Evolutionary conservation across 2,797 vertebrate species (phyloP).

Genomic region (Betta splendens): DNA sequence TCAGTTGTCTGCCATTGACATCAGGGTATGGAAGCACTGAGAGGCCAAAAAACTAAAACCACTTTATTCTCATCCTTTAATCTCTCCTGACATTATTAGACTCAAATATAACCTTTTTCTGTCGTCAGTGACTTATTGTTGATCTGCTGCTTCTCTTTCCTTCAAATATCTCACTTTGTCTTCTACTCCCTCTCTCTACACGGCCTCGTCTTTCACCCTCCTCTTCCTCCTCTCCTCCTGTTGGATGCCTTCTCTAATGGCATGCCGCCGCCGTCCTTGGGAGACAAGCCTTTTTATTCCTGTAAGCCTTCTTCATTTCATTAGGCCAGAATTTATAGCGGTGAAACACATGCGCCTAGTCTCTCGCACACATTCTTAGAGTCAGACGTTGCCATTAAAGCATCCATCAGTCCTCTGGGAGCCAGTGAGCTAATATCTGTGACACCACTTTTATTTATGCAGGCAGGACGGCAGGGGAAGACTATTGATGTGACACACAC

Average conservation of each 20-base stretch:
- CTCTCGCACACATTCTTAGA: constrained; percentile 52
- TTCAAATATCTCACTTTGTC: background rate
- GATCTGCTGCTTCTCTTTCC: background rate
- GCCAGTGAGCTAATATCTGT: constrained; percentile 47
- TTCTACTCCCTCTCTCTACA: constrained; percentile 5
- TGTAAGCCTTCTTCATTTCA: constrained; percentile 79
- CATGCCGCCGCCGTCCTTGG: constrained; percentile 73
- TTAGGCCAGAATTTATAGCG: constrained; percentile 73
- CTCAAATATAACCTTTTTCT: too few species aligned
- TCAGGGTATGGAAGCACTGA: too few species aligned
- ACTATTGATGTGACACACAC: constrained; percentile 52
- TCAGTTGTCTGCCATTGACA: too few species aligned
- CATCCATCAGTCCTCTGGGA: constrained; percentile 56
- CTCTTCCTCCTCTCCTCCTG: constrained; percentile 14
- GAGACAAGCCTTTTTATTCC: constrained; percentile 76
- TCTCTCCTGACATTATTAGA: too few species aligned
- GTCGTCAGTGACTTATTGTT: background rate
- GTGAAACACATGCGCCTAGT: background rate
- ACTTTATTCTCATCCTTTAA: too few species aligned
- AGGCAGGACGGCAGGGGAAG: constrained; percentile 46
- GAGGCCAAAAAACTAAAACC: too few species aligned
- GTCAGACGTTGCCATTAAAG: constrained; percentile 59
- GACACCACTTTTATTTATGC: constrained; percentile 57
- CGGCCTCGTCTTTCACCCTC: background rate
- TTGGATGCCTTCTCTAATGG: constrained; percentile 64